phyloP scores from a whole-genome alignment of 2,113 vertebrate species.

The Gnathonemus echidnorhynchus region DNA sequence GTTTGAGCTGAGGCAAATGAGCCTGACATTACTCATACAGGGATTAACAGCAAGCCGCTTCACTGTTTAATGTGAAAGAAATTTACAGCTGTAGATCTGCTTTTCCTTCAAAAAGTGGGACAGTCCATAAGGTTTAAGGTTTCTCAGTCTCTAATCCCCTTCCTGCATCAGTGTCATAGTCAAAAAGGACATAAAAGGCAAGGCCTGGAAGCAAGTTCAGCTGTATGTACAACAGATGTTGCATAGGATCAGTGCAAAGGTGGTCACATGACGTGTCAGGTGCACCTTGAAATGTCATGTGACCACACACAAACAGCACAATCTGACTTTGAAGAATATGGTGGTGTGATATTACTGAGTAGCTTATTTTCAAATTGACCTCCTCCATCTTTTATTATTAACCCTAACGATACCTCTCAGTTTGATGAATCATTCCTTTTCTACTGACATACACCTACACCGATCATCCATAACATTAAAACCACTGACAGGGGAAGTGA shows the following conservation, averaged over 20 bases:
- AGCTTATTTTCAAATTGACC: background rate
- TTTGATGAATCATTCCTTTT: background rate
- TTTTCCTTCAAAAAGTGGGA: background rate
- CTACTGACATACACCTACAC: background rate
- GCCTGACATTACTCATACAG: background rate
- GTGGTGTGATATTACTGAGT: background rate
- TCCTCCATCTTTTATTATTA: background rate
- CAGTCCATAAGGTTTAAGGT: background rate
- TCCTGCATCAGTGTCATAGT: background rate
- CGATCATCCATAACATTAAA: background rate
- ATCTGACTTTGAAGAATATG: background rate
- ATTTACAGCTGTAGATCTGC: background rate
- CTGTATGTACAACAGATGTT: background rate
- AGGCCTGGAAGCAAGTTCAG: background rate
- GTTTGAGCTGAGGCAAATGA: background rate
- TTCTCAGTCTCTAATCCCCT: background rate
- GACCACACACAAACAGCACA: background rate
- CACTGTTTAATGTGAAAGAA: background rate
- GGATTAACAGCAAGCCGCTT: background rate
- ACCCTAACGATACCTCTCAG: background rate
- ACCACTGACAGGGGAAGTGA: background rate
- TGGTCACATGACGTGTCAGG: background rate
- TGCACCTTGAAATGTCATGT: background rate
- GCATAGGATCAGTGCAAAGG: background rate
- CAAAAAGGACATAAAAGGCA: background rate